Base-by-base conservation (phyloP, 2,113 vertebrate genomes). In the Rhipidura dahli region DNA sequence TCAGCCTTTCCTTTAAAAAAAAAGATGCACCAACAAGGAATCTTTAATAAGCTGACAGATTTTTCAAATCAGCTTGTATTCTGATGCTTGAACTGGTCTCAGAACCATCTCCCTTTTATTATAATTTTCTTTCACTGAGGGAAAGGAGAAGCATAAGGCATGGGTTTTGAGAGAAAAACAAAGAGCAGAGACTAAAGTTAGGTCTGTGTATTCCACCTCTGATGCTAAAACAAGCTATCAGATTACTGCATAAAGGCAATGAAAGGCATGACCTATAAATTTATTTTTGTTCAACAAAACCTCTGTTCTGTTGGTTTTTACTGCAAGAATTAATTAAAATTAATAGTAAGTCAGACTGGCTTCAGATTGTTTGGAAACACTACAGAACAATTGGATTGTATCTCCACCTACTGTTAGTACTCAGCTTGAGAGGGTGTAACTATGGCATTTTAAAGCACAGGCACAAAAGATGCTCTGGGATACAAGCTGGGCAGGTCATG, bases 381-480 rank as follows among this genome's bases (percentile, higher is more conserved):
- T 42, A n/a, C 49, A 68, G 54, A 95, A 90, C 94, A 94, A 94
- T 26, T 92, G 94, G 71, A 93, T 90, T 97, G 93, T 76, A 94
- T 49, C 95, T 96, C 97, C 96, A 96, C 95, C 96, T 97, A 92
- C 97, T 94, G 96, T 96, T 96, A 93, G 93, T 71, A 92, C 40
- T 83, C 82, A 75, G 93, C 69, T 90, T 89, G 64, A 75, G 56
- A 81, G 89, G 75, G 42, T 44, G 39, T 42, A 35, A 63, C 45
- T 16, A 20, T 2, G 1, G 71, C 64, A 70, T 51, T 86, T 54
- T 88, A 75, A 88, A 83, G 49, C 81, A 70, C 9, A 3, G 24
- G 49, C 49, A 65, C 3, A 1, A 51, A 56, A 14, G 56, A 63
- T 71, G n/a, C 31, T 78, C 91, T 75, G 31, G 35, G n/a, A 56